Percentiles rank a stretch among this genome's conserved stretches.
Conservation (phyloP, 2,113 vertebrate genomes). For the Vulpes vulpes region DNA sequence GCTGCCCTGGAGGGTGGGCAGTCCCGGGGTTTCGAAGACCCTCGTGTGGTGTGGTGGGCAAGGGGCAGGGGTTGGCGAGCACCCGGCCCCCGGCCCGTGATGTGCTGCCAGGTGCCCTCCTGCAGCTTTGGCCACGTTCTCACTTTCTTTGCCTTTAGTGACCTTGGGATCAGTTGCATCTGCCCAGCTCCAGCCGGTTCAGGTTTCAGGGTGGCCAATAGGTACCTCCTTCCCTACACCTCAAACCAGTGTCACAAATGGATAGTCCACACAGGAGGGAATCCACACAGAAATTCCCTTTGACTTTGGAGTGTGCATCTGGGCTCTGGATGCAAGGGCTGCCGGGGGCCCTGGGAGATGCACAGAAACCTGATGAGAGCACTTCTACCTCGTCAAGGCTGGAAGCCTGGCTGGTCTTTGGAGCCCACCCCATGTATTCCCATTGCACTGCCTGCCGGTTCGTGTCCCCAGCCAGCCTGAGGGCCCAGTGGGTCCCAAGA, state of each 20-base stretch:
- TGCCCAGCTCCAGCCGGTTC: conserved; percentile 60
- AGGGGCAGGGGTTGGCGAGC: not conserved
- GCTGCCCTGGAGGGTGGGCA: not conserved
- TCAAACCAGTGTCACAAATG: not conserved
- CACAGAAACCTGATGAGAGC: not conserved
- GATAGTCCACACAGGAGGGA: not conserved
- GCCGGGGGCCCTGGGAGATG: not conserved
- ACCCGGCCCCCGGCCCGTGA: not conserved
- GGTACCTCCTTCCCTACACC: not conserved
- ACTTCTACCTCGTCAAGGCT: not conserved
- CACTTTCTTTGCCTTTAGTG: conserved; percentile 33
- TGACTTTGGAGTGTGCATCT: not conserved
- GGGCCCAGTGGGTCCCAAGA: not conserved
- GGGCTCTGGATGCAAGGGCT: not conserved
- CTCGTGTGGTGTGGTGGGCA: not conserved
- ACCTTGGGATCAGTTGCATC: conserved; percentile 62
- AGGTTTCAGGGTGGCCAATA: conserved; percentile 52
- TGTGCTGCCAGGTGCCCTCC: not conserved
- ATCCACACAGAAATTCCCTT: not conserved
- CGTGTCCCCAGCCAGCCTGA: not conserved
- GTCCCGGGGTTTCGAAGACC: not conserved
- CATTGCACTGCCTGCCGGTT: not conserved
- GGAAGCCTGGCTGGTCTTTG: not conserved
- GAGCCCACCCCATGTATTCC: not conserved
- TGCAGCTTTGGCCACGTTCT: not conserved